A percentile compares a stretch with the other conserved stretches of the same genome.
Conservation (phyloP, 2,113 vertebrate species). For the Colistium nudipinnis region DNA sequence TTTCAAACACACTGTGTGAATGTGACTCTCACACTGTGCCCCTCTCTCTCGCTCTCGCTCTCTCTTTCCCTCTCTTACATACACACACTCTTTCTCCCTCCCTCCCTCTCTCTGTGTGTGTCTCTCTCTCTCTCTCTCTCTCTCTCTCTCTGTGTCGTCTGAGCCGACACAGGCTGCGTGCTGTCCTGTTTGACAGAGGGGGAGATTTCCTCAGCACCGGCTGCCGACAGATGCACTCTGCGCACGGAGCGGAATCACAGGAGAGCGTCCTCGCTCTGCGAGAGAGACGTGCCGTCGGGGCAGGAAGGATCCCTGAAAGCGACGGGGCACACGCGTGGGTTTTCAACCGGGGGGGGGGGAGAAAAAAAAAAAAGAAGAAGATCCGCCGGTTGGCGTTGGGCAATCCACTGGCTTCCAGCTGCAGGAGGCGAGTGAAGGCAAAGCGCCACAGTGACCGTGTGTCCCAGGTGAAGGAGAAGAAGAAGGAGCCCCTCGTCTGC, state of each 20-base stretch:
- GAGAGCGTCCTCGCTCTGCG: conserved; percentile 18
- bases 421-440: conserved; percentile 55
- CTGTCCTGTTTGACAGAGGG: conserved; percentile 65
- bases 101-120: neutral
- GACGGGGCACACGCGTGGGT: conserved; percentile 36
- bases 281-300: conserved; percentile 13
- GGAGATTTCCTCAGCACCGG: conserved; percentile 69
- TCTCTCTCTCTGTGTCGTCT: conserved; percentile 59
- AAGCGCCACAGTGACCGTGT: conserved; percentile 54
- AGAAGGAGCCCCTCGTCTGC: conserved; percentile 72
- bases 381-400: conserved; percentile 64
- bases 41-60: conserved; percentile 38
- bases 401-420: conserved; percentile 65
- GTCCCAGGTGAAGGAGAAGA: conserved; percentile 71
- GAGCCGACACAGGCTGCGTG: conserved; percentile 59
- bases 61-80: conserved; percentile 20
- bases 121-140: conserved; percentile 40
- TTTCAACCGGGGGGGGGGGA: no score
- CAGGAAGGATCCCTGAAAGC: conserved; percentile 54
- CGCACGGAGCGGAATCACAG: conserved; percentile 49
- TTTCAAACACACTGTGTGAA: conserved; percentile 62
- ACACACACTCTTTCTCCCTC: conserved; percentile 9
- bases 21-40: conserved; percentile 56
- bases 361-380: conserved; percentile 11
- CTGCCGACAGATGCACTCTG: conserved; percentile 76